phyloP scores from a whole-genome alignment of 2,797 vertebrate genomes.

The Podargus strigoides region DNA sequence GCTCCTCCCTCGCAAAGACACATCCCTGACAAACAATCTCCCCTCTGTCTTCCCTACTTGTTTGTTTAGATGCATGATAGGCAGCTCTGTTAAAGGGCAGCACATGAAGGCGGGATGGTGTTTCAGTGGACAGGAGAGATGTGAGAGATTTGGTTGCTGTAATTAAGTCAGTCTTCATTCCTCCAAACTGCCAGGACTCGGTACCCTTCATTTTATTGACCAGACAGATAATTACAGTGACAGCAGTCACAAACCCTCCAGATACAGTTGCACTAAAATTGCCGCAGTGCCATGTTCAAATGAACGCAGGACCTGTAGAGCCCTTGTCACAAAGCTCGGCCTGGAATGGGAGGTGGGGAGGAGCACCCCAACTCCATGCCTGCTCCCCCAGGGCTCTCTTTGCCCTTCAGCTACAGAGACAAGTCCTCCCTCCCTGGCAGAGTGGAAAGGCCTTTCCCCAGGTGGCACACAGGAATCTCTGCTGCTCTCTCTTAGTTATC shows the following conservation, averaged over 20 bases:
- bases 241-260: background rate
- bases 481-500: background rate
- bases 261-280: background rate
- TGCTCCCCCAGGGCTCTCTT: accelerated
- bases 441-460: background rate
- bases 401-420: background rate
- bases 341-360: background rate
- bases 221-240: conserved; percentile 40
- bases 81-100: conserved; percentile 60
- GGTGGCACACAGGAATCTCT: background rate
- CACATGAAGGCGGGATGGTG: conserved; percentile 13
- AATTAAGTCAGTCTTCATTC: conserved; percentile 54
- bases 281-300: background rate
- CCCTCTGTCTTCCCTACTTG: conserved; percentile 64
- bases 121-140: conserved; percentile 36
- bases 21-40: conserved; percentile 68
- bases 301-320: accelerated
- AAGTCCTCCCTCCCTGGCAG: background rate
- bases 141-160: conserved; percentile 48
- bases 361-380: background rate
- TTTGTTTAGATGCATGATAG: conserved; percentile 70
- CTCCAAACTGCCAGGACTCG: background rate
- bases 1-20: conserved; percentile 69
- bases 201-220: conserved; percentile 48
- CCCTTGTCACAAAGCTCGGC: background rate